Evolutionary conservation across 2,888 invertebrate genomes (phyloP), one percentile per base, ranked within the genome.

Genomic region (Beris chalybata): DNA sequence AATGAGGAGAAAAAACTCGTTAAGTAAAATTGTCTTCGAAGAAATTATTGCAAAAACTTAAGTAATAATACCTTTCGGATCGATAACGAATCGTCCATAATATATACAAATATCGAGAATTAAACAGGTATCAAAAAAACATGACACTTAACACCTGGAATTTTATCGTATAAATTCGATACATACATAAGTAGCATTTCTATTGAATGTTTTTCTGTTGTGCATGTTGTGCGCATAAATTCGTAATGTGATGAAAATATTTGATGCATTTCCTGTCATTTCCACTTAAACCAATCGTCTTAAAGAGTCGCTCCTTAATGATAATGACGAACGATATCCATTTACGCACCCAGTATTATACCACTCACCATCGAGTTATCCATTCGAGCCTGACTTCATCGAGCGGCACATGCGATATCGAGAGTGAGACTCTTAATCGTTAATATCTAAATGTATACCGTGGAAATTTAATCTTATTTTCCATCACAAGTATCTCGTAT

Each of bases 281-380:
- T 52, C 52, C 50, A 61, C 61, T 61, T 52, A 50, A 61, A 43
- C 32, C 52, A 50, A 61, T 61, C 61, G 61, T 50, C 61, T 61
- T 61, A 61, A 61, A 61, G 61, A 61, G 61, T 61, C 38, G 38
- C 47, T 59, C 31, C 61, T 61, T 61, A 61, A 61, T 61, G 61
- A 61, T 61, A 61, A 61, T 61, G 61, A 61, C 61, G 22, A 52
- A 50, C 48, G 52, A 61, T 61, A 61, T 61, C 38, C 61, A 61
- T 61, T 61, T 61, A 61, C 61, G 50, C 61, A 43, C 38, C 61
- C 32, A 61, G 50, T 3, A 9, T 38, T 38, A 38, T 38, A 22
- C 22, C 22, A 22, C 22, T 22, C 22, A 3, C 22, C 22, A 22
- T 22, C 22, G 22, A 22, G 22, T 22, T 38, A 38, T 38, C 9